phyloP scores from a whole-genome alignment of 2,113 vertebrate genomes.

The Myanophis thanlyinensis region DNA sequence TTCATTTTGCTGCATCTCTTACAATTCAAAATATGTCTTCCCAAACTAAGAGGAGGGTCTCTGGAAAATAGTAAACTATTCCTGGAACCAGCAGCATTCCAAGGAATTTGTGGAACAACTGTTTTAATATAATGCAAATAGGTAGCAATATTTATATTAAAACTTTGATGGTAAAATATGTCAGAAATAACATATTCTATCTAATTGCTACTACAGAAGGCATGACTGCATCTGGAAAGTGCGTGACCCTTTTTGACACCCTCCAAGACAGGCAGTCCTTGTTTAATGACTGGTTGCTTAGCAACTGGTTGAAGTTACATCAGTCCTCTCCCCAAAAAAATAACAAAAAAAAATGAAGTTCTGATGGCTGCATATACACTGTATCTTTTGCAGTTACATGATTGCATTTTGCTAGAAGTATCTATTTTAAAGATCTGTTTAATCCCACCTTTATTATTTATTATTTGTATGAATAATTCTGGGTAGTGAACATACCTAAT shows the following conservation, averaged over 20 bases:
- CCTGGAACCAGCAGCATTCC: background rate
- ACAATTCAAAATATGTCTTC: background rate
- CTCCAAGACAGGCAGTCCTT: background rate
- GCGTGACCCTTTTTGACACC: background rate
- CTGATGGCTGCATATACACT: background rate
- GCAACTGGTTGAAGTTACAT: background rate
- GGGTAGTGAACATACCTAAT: background rate
- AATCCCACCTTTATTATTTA: background rate
- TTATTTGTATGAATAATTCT: background rate
- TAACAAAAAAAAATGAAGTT: background rate
- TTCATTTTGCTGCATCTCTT: background rate
- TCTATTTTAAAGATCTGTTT: background rate
- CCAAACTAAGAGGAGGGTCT: background rate
- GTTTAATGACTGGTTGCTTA: background rate
- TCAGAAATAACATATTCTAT: background rate
- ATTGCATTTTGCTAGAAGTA: background rate
- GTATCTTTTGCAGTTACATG: background rate
- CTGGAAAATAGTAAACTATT: background rate
- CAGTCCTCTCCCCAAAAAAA: background rate
- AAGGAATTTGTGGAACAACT: background rate
- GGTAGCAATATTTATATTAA: constrained; percentile 31
- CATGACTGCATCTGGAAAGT: background rate
- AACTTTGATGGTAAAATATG: constrained; percentile 16
- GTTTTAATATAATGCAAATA: background rate
- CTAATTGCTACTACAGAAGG: background rate